Evolutionary conservation across 2,113 vertebrate genomes (phyloP).

Genomic region (Pao palembangensis): DNA sequence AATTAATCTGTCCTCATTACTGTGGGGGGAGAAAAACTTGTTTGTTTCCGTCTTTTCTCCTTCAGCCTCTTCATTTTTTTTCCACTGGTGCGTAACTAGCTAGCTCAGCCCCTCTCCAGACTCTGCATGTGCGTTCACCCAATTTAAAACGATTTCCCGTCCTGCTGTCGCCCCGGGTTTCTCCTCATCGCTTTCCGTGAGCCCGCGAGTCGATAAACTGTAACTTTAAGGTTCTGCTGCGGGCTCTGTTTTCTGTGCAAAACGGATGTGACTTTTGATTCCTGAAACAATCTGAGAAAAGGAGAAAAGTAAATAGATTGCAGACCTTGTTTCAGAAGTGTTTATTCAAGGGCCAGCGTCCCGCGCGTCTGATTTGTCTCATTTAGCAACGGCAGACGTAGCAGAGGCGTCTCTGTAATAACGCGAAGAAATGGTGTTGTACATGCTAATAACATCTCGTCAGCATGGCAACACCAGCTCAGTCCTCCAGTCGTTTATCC

Average conservation of each 20-base stretch:
- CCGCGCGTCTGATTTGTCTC: slow-evolving; percentile 1
- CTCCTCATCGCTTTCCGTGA: slow-evolving; percentile 35
- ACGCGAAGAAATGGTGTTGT: no score
- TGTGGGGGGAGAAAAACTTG: slow-evolving; percentile 8
- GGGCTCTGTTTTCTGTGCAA: slow-evolving; percentile 1
- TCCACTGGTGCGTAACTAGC: background rate
- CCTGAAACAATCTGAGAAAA: background rate
- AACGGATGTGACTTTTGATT: slow-evolving; percentile 16
- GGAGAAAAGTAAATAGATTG: background rate
- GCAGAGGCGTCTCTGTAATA: background rate
- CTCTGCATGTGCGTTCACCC: slow-evolving; percentile 20
- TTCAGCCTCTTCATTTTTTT: slow-evolving; percentile 16
- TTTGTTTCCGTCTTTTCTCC: slow-evolving; percentile 47
- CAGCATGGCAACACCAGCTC: no score
- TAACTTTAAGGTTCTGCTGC: slow-evolving; percentile 1
- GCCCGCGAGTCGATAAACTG: slow-evolving; percentile 26
- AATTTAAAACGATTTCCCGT: slow-evolving; percentile 42
- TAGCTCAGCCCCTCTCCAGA: background rate
- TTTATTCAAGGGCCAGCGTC: background rate
- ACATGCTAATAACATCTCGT: no score
- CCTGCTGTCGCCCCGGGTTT: slow-evolving; percentile 37
- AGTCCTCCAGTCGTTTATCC: no score
- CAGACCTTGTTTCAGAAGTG: background rate
- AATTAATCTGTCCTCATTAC: slow-evolving; percentile 51
- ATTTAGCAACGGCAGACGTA: background rate